Percentiles rank a stretch among this genome's conserved stretches.
These are phyloP conservation scores for Ctenosaura bakeri DNA, from an alignment of 2,797 vertebrate species.

Conservation along the genomic window DNA sequence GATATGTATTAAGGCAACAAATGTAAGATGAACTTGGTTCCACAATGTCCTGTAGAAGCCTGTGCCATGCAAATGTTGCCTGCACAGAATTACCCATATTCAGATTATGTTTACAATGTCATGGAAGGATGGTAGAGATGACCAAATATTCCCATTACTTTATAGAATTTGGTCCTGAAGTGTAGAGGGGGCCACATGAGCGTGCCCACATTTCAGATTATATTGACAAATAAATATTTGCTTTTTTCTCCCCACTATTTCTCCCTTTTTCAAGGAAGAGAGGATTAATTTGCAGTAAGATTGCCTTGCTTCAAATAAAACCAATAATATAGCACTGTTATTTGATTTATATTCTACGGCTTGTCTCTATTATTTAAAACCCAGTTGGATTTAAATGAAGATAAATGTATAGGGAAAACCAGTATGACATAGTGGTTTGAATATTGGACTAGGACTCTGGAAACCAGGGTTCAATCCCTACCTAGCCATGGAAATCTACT, in stretches of 20 bases:
- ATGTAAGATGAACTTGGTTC: neutral
- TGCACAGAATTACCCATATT: neutral
- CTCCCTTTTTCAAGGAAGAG: neutral
- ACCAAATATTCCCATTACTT: neutral
- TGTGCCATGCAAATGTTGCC: neutral
- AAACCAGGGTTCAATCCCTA: too few relatives aligned
- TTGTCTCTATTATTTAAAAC: slow-evolving; percentile 7
- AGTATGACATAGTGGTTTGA: too few relatives aligned
- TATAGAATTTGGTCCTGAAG: neutral
- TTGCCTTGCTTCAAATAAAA: slow-evolving; percentile 17
- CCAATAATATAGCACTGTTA: neutral
- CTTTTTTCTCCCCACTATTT: neutral
- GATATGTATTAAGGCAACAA: neutral
- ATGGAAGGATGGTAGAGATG: neutral
- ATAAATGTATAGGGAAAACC: too few relatives aligned
- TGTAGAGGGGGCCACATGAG: neutral
- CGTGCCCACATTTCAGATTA: neutral
- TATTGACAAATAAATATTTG: neutral
- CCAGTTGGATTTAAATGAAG: neutral
- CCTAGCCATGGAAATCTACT: too few relatives aligned
- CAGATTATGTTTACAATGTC: neutral
- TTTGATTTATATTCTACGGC: slow-evolving; percentile 5
- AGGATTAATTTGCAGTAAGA: neutral
- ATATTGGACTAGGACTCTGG: too few relatives aligned
- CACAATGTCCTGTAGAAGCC: neutral